phyloP scores from a whole-genome alignment of 2,888 invertebrate species.

The Odontocolon sp. region DNA sequence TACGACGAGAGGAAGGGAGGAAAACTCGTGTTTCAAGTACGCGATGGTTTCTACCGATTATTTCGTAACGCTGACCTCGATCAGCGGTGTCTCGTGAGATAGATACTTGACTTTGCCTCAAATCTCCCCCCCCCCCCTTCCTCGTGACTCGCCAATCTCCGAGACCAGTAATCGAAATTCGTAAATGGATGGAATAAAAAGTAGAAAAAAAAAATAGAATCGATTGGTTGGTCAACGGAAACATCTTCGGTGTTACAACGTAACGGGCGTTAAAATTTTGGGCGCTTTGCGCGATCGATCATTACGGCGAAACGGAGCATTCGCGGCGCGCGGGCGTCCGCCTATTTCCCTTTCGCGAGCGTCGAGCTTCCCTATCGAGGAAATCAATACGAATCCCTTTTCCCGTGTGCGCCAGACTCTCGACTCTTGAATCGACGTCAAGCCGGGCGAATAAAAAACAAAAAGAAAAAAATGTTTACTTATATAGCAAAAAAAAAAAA shows the following conservation, averaged over 20 bases:
- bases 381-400: conserved; percentile 79
- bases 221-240: too few species aligned
- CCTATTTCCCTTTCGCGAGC: conserved; percentile 63
- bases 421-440: conserved; percentile 36
- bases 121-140: not conserved
- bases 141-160: not conserved
- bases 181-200: not conserved
- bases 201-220: not conserved
- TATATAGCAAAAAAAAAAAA: not conserved
- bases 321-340: conserved; percentile 66
- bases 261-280: conserved; percentile 42
- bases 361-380: conserved; percentile 67
- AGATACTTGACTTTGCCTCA: not conserved
- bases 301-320: conserved; percentile 59
- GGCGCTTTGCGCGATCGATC: conserved; percentile 61
- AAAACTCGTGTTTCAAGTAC: conserved; percentile 36
- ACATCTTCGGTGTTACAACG: too few species aligned
- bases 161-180: not conserved
- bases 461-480: not conserved
- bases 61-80: conserved; percentile 65
- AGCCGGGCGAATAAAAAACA: not conserved
- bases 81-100: conserved; percentile 55
- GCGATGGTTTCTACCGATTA: conserved; percentile 61
- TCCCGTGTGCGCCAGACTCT: conserved; percentile 68
- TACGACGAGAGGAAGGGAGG: conserved; percentile 19